Percentiles rank a stretch among this genome's conserved stretches.
These are phyloP conservation scores for Drosophila subpulchrella DNA, from an alignment of 1,140 invertebrate species.

Conservation along the genomic window DNA sequence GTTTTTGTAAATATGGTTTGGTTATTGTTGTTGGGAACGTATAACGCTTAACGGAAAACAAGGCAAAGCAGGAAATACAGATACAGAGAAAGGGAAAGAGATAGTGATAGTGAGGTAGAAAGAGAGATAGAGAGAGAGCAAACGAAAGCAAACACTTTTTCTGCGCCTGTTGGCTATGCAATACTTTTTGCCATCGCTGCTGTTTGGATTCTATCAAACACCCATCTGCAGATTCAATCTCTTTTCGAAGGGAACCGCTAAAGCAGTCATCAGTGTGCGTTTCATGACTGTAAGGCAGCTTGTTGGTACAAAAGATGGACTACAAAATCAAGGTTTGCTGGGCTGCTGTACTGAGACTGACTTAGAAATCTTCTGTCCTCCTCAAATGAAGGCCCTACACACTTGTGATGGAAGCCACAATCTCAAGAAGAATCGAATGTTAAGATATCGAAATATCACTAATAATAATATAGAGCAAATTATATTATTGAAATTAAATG, in stretches of 20 bases:
- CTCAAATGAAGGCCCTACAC: too few species aligned
- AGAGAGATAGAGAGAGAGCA: slow-evolving; percentile 6
- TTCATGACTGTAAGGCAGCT: slow-evolving; percentile 22
- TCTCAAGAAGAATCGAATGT: not conserved
- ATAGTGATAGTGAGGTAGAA: slow-evolving; percentile 15
- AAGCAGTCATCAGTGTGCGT: slow-evolving; percentile 1
- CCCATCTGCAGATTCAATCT: slow-evolving; percentile 18
- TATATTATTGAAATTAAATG: too few species aligned
- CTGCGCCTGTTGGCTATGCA: slow-evolving; percentile 31
- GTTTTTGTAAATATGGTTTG: slow-evolving; percentile 18
- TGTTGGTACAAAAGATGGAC: not conserved
- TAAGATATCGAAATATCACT: not conserved
- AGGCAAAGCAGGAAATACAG: slow-evolving; percentile 41
- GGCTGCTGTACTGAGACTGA: too few species aligned
- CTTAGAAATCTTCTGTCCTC: not conserved
- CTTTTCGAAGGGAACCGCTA: not conserved
- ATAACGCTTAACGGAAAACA: slow-evolving; percentile 43
- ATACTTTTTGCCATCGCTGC: slow-evolving; percentile 10
- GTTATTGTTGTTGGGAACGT: slow-evolving; percentile 39
- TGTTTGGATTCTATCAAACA: slow-evolving; percentile 8
- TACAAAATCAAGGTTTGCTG: slow-evolving; percentile 6
- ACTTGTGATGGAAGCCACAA: not conserved
- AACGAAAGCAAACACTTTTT: slow-evolving; percentile 36
- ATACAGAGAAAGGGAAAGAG: slow-evolving; percentile 19
- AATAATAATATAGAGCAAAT: not conserved